These are phyloP conservation scores for Ophion slaviceki DNA, from an alignment of 2,888 invertebrate species.

Conservation along the genomic window DNA sequence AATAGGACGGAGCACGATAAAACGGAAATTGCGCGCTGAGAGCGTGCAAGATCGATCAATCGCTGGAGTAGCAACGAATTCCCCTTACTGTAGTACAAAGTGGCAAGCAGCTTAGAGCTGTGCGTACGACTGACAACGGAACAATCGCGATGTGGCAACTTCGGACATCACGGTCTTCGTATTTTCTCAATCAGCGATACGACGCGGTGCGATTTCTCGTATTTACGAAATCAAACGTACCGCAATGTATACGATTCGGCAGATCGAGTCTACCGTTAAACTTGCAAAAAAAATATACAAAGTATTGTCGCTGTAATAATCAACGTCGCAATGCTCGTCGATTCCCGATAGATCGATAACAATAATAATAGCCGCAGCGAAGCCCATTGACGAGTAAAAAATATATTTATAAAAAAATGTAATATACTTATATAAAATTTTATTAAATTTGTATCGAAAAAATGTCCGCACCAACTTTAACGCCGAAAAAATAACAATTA, in stretches of 20 bases:
- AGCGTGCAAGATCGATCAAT: neutral
- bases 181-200: slow-evolving; percentile 13
- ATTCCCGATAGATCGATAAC: neutral
- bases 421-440: too few relatives aligned
- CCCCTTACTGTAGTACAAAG: neutral
- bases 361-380: too few relatives aligned
- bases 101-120: slow-evolving; percentile 2
- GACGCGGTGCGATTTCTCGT: slow-evolving; percentile 2
- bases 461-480: too few relatives aligned
- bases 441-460: too few relatives aligned
- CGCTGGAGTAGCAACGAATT: neutral
- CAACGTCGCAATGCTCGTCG: neutral
- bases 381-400: too few relatives aligned
- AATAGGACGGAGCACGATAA: too few relatives aligned
- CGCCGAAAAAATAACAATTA: too few relatives aligned
- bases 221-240: slow-evolving; percentile 26
- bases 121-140: slow-evolving; percentile 39
- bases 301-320: neutral
- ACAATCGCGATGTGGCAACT: slow-evolving; percentile 17
- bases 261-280: neutral
- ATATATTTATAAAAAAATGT: too few relatives aligned
- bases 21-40: too few relatives aligned
- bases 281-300: neutral
- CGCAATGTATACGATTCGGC: neutral
- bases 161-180: neutral